Evolutionary conservation across 2,113 vertebrate species (phyloP).

Genomic region (Picathartes gymnocephalus): DNA sequence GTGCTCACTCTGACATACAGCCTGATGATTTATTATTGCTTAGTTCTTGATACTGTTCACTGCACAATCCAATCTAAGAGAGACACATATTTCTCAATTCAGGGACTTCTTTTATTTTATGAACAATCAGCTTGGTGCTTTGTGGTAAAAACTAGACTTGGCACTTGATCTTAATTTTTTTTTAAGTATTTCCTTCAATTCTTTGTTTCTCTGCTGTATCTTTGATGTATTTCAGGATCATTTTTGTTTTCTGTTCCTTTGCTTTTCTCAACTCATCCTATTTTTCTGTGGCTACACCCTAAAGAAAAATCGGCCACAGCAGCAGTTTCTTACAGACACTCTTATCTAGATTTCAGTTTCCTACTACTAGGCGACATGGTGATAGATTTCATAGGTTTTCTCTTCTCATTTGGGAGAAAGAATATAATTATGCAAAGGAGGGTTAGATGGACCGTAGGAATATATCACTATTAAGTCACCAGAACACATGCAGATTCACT

Average conservation of each 20-base stretch:
- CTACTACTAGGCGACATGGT: conserved; percentile 25
- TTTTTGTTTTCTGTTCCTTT: conserved; percentile 14
- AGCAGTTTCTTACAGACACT: neutral
- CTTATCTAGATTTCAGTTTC: conserved; percentile 43
- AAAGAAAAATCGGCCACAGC: conserved; percentile 11
- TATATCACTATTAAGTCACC: conserved; percentile 55
- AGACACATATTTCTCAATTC: conserved; percentile 86
- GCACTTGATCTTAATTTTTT: conserved; percentile 64
- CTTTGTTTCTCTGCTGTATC: neutral
- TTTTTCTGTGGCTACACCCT: neutral
- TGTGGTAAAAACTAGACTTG: conserved; percentile 60
- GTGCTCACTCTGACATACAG: conserved; percentile 72
- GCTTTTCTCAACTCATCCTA: neutral
- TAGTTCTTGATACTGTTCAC: conserved; percentile 82
- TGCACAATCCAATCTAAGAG: conserved; percentile 86
- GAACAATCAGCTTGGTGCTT: conserved; percentile 74
- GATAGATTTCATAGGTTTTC: conserved; percentile 55
- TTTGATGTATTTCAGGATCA: neutral
- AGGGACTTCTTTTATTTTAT: conserved; percentile 82
- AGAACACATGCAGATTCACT: conserved; percentile 21
- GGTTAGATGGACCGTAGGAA: conserved; percentile 53
- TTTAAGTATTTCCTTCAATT: conserved; percentile 42
- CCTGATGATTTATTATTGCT: conserved; percentile 82
- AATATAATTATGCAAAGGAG: conserved; percentile 64
- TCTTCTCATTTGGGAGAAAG: conserved; percentile 43